A percentile compares a stretch with the other conserved stretches of the same genome.
Conservation (phyloP, 2,888 invertebrate species). For the Ichneumoninae sp. region DNA sequence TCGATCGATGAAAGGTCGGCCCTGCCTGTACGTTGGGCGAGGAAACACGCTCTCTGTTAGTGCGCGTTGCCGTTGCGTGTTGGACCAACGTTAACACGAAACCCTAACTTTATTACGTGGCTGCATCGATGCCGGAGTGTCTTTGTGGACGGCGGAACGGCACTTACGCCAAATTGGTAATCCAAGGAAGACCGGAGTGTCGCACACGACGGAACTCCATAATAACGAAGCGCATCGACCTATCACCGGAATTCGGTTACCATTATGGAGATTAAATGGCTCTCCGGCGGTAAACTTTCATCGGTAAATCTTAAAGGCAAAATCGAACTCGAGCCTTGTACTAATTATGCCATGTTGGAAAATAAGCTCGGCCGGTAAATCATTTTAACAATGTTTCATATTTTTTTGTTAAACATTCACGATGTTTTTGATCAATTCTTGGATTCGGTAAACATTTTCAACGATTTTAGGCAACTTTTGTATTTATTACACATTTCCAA, state of each 20-base stretch:
- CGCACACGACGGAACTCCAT: background rate
- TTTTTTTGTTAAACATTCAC: background rate
- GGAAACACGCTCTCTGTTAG: background rate
- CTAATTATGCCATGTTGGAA: too few relatives aligned
- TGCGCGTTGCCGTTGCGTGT: background rate
- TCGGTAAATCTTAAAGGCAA: background rate
- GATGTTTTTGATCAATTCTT: background rate
- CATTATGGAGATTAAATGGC: background rate
- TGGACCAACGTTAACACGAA: background rate
- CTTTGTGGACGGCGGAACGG: background rate
- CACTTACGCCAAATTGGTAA: background rate
- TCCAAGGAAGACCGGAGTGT: background rate
- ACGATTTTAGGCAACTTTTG: background rate
- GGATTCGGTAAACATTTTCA: background rate
- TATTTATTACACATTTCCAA: background rate
- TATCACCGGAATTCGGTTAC: constrained; percentile 3
- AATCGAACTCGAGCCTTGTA: background rate
- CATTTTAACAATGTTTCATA: too few relatives aligned
- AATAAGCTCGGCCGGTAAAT: too few relatives aligned
- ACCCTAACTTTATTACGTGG: background rate
- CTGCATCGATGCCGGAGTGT: background rate
- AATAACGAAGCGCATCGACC: background rate
- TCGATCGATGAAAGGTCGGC: background rate
- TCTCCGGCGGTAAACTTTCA: background rate
- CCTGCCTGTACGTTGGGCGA: background rate